Evolutionary conservation across 2,888 invertebrate genomes (phyloP).

Genomic region (Diplazon laetatorius): DNA sequence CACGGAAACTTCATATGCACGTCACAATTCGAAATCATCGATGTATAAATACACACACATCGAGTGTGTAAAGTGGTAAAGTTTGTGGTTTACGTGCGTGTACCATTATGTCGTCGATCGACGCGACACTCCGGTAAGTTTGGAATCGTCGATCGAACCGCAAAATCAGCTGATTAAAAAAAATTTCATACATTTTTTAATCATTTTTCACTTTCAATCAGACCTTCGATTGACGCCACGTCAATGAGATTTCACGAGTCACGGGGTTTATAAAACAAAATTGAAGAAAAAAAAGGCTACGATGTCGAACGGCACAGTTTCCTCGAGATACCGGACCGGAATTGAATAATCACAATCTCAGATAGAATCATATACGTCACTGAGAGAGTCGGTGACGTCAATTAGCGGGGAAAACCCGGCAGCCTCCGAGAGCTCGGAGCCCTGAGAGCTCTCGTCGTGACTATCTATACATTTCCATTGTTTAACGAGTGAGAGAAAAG

Average conservation of each 20-base stretch:
- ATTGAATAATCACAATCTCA: slow-evolving; percentile 22
- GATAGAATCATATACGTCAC: slow-evolving; percentile 18
- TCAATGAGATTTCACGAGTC: neutral
- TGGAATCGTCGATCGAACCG: neutral
- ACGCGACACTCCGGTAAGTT: slow-evolving; percentile 15
- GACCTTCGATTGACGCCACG: neutral
- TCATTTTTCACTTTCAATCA: slow-evolving; percentile 10
- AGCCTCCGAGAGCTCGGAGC: slow-evolving; percentile 4
- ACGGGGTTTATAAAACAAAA: slow-evolving; percentile 12
- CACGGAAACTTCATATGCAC: slow-evolving; percentile 33
- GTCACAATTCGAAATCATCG: slow-evolving; percentile 16
- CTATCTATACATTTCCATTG: slow-evolving; percentile 23
- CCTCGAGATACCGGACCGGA: slow-evolving; percentile 5
- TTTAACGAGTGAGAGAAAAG: slow-evolving; percentile 3
- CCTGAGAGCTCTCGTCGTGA: neutral
- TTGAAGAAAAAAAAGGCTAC: neutral
- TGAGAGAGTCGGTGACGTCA: slow-evolving; percentile 37
- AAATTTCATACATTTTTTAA: neutral
- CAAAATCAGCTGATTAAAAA: neutral
- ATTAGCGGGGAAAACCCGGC: slow-evolving; percentile 42
- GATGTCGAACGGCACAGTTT: neutral
- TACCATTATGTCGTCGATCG: slow-evolving; percentile 22
- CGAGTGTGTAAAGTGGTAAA: neutral
- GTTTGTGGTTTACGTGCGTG: neutral
- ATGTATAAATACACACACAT: slow-evolving; percentile 45